phyloP scores from a whole-genome alignment of 2,797 vertebrate species.

The Syndactyla subalaris region DNA sequence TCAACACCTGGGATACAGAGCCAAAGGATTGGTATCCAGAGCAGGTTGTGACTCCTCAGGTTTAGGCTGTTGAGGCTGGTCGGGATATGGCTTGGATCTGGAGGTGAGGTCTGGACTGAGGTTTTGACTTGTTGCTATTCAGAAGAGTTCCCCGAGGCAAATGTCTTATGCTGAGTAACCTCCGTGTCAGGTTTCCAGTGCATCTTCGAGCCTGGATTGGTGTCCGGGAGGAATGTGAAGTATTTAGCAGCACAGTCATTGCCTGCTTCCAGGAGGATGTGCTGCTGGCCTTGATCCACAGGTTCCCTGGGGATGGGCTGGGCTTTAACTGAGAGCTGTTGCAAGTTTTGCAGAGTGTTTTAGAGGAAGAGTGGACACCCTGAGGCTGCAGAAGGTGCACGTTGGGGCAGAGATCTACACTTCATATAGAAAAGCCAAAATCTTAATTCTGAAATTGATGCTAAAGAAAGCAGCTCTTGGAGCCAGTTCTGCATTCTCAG shows the following conservation, averaged over 20 bases:
- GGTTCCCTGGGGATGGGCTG: neutral
- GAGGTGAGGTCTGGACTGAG: neutral
- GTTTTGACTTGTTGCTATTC: neutral
- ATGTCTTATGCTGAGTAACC: neutral
- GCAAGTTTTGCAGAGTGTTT: neutral
- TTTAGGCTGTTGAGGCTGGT: neutral
- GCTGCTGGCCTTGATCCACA: neutral
- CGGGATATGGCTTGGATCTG: neutral
- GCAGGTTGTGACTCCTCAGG: neutral
- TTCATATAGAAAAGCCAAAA: neutral
- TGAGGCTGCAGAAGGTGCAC: neutral
- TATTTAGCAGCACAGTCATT: slow-evolving; percentile 4
- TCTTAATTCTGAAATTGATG: neutral
- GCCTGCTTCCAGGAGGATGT: slow-evolving; percentile 40
- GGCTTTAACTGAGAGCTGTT: neutral
- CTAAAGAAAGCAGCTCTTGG: neutral
- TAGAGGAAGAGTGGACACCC: neutral
- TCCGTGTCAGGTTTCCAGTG: neutral
- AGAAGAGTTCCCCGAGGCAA: neutral
- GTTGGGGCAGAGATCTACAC: neutral
- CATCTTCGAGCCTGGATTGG: neutral
- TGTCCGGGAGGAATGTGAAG: neutral
- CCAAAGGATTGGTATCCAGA: neutral
- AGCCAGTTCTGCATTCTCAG: neutral
- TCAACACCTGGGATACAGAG: neutral